A percentile compares a stretch with the other conserved stretches of the same genome.
phyloP scores from a whole-genome alignment of 2,888 invertebrate genomes.

The Dendrolimus pini region DNA sequence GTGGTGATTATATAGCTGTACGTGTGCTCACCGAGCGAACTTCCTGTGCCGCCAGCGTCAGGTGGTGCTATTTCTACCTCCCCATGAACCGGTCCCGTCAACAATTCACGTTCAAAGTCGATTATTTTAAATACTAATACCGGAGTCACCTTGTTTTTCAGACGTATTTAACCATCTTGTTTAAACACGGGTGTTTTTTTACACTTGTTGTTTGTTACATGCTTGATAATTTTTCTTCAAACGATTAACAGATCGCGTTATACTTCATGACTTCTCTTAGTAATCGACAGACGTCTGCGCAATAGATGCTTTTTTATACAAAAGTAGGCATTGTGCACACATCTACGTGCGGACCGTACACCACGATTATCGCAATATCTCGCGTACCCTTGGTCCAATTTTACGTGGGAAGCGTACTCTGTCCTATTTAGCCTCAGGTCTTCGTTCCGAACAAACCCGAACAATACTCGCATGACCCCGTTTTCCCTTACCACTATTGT shows the following conservation, averaged over 20 bases:
- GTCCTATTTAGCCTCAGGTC: slow-evolving; percentile 41
- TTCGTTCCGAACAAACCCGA: slow-evolving; percentile 30
- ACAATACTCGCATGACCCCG: slow-evolving; percentile 54
- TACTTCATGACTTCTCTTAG: no score
- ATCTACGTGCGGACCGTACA: neutral
- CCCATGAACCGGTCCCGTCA: slow-evolving; percentile 47
- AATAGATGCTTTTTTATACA: no score
- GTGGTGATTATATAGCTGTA: slow-evolving; percentile 20
- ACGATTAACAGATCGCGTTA: no score
- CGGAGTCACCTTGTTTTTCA: neutral
- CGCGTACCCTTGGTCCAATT: slow-evolving; percentile 39
- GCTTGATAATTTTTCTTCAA: no score
- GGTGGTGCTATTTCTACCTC: slow-evolving; percentile 63
- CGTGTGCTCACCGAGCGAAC: slow-evolving; percentile 45
- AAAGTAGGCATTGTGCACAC: no score
- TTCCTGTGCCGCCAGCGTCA: slow-evolving; percentile 55
- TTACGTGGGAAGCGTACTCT: slow-evolving; percentile 30
- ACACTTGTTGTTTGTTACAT: no score
- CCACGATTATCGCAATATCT: slow-evolving; percentile 2
- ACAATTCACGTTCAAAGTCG: slow-evolving; percentile 64
- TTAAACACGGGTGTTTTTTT: no score
- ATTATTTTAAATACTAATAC: slow-evolving; percentile 47
- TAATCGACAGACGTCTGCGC: no score
- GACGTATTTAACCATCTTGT: neutral
- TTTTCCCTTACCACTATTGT: slow-evolving; percentile 41